phyloP scores from a whole-genome alignment of 1,140 invertebrate genomes.

The Goniozus legneri region DNA sequence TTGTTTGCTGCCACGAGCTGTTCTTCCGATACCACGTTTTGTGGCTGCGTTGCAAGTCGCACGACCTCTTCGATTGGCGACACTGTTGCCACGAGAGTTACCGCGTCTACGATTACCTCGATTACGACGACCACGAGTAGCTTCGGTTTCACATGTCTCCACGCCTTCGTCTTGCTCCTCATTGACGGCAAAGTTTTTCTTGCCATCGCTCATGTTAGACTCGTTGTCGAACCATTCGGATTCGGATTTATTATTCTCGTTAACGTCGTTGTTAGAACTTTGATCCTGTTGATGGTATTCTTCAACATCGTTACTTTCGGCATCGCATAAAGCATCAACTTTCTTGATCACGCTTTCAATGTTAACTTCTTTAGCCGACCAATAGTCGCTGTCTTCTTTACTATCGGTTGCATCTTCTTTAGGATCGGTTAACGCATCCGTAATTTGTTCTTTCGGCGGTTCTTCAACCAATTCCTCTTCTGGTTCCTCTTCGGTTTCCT shows the following conservation, averaged over 20 bases:
- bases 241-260: constrained; percentile 23
- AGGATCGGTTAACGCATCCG: constrained; percentile 30
- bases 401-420: constrained; percentile 54
- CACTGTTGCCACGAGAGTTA: constrained; percentile 53
- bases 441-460: constrained; percentile 24
- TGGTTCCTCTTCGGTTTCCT: constrained; percentile 25
- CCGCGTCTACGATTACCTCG: constrained; percentile 47
- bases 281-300: constrained; percentile 21
- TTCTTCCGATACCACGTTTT: constrained; percentile 56
- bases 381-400: constrained; percentile 72
- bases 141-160: constrained; percentile 44
- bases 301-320: constrained; percentile 40
- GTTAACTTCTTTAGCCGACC: constrained; percentile 73
- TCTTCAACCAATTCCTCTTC: constrained; percentile 32
- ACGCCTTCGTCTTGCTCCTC: constrained; percentile 47
- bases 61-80: constrained; percentile 54
- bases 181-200: constrained; percentile 30
- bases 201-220: constrained; percentile 43
- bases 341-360: constrained; percentile 78
- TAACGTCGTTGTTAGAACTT: constrained; percentile 22
- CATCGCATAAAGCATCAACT: constrained; percentile 62
- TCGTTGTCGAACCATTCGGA: constrained; percentile 49
- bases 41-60: constrained; percentile 4
- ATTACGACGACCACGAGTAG: constrained; percentile 38
- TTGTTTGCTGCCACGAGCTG: constrained; percentile 54